These are phyloP conservation scores for Synergus laeviventris DNA, from an alignment of 2,888 invertebrate genomes.

Conservation along the genomic window DNA sequence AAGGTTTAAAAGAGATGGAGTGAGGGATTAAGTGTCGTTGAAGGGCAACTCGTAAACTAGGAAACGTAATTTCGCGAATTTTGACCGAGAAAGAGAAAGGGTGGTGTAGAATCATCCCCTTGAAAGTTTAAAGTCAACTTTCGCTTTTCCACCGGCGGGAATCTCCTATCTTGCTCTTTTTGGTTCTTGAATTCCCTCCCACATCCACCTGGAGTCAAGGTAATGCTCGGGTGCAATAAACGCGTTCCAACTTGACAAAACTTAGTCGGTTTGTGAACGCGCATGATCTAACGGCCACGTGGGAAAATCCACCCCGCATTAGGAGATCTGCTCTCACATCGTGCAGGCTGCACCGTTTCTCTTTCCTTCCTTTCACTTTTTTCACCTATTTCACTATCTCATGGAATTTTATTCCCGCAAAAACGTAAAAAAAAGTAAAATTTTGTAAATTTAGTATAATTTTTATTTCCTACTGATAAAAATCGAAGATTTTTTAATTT, in stretches of 20 bases:
- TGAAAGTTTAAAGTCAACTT: slow-evolving; percentile 72
- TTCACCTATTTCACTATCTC: neutral
- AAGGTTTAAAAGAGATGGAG: slow-evolving; percentile 30
- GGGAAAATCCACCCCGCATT: slow-evolving; percentile 65
- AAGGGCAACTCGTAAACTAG: slow-evolving; percentile 6
- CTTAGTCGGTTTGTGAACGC: slow-evolving; percentile 59
- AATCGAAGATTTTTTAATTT: neutral
- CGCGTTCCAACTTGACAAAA: slow-evolving; percentile 64
- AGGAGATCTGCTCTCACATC: slow-evolving; percentile 31
- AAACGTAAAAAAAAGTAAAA: neutral
- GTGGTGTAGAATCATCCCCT: slow-evolving; percentile 63
- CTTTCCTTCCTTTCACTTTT: slow-evolving; percentile 40
- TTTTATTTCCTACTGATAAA: too few relatives aligned
- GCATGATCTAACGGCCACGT: slow-evolving; percentile 72
- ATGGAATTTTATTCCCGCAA: neutral
- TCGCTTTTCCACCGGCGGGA: slow-evolving; percentile 66
- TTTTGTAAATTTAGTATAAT: neutral
- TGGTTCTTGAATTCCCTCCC: slow-evolving; percentile 50
- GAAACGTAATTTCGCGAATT: slow-evolving; percentile 32
- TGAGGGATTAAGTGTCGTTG: slow-evolving; percentile 32
- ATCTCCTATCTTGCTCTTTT: slow-evolving; percentile 33
- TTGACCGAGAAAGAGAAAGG: slow-evolving; percentile 35
- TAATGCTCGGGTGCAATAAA: slow-evolving; percentile 71
- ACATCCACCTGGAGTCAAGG: slow-evolving; percentile 67
- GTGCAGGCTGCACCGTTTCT: slow-evolving; percentile 51